phyloP scores from a whole-genome alignment of 2,113 vertebrate species.

The Aphelocoma coerulescens region DNA sequence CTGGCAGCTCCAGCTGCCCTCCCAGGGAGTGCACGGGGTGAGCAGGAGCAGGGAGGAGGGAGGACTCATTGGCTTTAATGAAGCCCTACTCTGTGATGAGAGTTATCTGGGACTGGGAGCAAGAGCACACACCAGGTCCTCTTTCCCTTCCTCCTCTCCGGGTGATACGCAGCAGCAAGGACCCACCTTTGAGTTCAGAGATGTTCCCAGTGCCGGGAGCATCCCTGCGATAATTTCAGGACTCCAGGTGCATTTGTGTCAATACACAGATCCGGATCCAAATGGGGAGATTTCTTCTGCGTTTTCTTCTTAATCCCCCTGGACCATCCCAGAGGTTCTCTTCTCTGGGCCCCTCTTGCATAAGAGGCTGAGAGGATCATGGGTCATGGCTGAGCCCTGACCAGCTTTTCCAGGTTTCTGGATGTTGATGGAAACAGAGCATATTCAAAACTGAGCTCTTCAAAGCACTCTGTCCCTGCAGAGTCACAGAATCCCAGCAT shows the following conservation, averaged over 20 bases:
- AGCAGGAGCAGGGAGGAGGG: too few relatives aligned
- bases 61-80: accelerated
- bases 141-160: background rate
- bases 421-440: background rate
- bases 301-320: background rate
- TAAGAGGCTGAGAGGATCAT: background rate
- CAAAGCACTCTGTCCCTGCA: background rate
- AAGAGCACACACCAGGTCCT: background rate
- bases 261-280: background rate
- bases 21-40: accelerated
- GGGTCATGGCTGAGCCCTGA: background rate
- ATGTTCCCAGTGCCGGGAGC: background rate
- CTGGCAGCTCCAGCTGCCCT: too few relatives aligned
- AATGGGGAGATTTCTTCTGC: background rate
- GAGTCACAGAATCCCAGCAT: background rate
- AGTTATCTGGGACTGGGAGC: background rate
- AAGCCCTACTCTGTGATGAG: accelerated
- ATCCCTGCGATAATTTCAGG: background rate
- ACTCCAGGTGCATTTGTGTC: background rate
- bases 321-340: background rate
- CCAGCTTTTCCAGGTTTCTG: background rate
- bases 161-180: background rate
- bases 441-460: background rate
- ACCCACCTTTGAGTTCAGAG: background rate
- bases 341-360: background rate